phyloP scores from a whole-genome alignment of 2,888 invertebrate genomes.

The Caenorhabditis becei region DNA sequence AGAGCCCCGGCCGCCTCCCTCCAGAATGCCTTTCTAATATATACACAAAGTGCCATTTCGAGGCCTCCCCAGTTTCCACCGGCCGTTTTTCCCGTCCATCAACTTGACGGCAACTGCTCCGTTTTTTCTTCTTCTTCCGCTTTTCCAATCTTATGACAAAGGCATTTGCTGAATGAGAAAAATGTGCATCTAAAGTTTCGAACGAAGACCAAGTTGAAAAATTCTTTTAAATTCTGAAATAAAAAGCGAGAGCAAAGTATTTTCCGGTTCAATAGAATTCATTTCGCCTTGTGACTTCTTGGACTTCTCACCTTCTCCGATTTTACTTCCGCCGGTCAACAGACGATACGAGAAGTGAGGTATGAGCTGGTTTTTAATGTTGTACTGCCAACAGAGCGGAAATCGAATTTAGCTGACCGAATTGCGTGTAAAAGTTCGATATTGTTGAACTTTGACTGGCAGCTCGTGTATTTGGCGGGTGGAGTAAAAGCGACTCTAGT shows the following conservation, averaged over 20 bases:
- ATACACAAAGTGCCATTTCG: slow-evolving; percentile 55
- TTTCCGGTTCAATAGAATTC: slow-evolving; percentile 39
- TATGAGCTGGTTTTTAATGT: too few relatives aligned
- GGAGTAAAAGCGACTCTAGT: not conserved
- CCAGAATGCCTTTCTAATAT: slow-evolving; percentile 54
- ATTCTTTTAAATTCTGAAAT: not conserved
- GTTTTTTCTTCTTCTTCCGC: slow-evolving; percentile 16
- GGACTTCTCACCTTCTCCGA: not conserved
- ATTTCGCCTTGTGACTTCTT: not conserved
- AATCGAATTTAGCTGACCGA: too few relatives aligned
- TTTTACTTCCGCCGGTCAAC: slow-evolving; percentile 10
- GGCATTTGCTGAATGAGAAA: slow-evolving; percentile 9
- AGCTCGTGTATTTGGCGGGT: too few relatives aligned
- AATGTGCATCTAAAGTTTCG: slow-evolving; percentile 17
- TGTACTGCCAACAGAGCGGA: too few relatives aligned
- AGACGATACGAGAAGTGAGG: not conserved
- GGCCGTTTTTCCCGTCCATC: slow-evolving; percentile 35
- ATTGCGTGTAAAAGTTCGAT: too few relatives aligned
- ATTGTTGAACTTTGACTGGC: too few relatives aligned
- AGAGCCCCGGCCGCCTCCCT: slow-evolving; percentile 3
- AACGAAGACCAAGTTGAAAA: slow-evolving; percentile 25
- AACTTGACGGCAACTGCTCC: slow-evolving; percentile 53
- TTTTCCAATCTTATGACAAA: slow-evolving; percentile 25
- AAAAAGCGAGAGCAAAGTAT: slow-evolving; percentile 10
- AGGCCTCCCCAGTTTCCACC: slow-evolving; percentile 35